Base-by-base conservation (phyloP, 2,888 invertebrate species). In the Sarcophaga caerulescens region DNA sequence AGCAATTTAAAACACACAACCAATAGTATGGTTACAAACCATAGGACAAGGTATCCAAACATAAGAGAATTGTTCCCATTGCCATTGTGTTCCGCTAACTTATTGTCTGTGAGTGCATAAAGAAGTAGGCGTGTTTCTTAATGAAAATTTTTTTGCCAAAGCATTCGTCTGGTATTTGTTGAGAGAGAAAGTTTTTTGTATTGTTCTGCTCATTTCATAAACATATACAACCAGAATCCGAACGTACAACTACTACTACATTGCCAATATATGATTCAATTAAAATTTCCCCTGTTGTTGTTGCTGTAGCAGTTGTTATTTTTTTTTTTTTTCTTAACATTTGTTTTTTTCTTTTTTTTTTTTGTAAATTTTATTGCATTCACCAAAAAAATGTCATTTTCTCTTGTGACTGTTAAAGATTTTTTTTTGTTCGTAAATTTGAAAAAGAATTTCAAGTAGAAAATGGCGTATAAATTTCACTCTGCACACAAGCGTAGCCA, bases 241-340 rank as follows among this genome's bases (percentile, higher is more conserved):
- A 75, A 80, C 44, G 70, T 65, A 80, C 59, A 75, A 60, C 68
- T 21, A 79, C 59, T 65, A 60, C 68, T 23, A 75, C 79, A 66
- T 44, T 76, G 65, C 80, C 75, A 84, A 84, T 84, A 10, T 35
- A 10, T 35, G 80, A 84, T 84, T 84, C 79, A 75, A 79, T 80
- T 80, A 75, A 62, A 82, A 77, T 82, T 77, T 19, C 60, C 23
- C 17, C 70, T 74, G 52, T 44, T 59, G 65, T 17, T 60, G 59
- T 19, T 47, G 45, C 62, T 62, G 60, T 17, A 60, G 45, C 19
- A 75, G 81, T 62, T 65, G 35, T 63, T 70, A 57, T 44, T 44
- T 25, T 63, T 66, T 52, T 52, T 17, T 52, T 66, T 52, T 52
- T 17, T 52, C 52, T 66, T 77, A 25, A 63, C 8, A 35, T 35